Evolutionary conservation across 2,113 vertebrate genomes (phyloP).

Genomic region (Hydrolagus affinis): DNA sequence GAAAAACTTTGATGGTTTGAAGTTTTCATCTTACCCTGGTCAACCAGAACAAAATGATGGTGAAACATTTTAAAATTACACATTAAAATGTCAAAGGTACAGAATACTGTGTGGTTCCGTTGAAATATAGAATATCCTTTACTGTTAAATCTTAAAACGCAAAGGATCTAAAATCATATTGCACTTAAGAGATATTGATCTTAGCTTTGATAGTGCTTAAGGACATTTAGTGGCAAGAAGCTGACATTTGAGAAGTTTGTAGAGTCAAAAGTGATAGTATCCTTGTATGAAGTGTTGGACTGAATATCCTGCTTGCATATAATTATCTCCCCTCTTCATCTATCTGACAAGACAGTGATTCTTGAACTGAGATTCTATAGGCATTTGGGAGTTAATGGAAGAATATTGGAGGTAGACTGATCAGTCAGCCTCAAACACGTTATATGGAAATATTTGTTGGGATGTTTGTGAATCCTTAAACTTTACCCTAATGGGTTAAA

Average conservation of each 20-base stretch:
- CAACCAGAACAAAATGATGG: not conserved
- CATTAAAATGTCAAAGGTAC: not conserved
- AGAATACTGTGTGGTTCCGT: not conserved
- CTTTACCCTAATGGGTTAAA: not conserved
- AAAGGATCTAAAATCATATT: not conserved
- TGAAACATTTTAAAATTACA: not conserved
- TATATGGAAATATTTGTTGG: not conserved
- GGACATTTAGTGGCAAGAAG: not conserved
- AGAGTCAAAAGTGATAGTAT: not conserved
- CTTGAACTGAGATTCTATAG: not conserved
- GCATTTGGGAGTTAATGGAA: not conserved
- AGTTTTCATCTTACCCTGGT: not conserved
- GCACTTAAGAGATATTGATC: not conserved
- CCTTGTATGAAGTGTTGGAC: slow-evolving; percentile 4
- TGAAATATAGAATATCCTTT: not conserved
- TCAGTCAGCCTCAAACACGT: not conserved
- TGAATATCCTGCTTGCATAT: not conserved
- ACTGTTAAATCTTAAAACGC: not conserved
- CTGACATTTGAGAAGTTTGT: slow-evolving; percentile 15
- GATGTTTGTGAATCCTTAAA: not conserved
- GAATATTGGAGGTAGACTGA: not conserved
- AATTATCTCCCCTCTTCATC: not conserved
- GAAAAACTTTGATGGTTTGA: not conserved
- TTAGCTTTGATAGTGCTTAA: not conserved
- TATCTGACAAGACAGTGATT: not conserved